A percentile compares a stretch with the other conserved stretches of the same genome.
Conservation (phyloP, 2,113 vertebrate species). For the Vulpes vulpes region DNA sequence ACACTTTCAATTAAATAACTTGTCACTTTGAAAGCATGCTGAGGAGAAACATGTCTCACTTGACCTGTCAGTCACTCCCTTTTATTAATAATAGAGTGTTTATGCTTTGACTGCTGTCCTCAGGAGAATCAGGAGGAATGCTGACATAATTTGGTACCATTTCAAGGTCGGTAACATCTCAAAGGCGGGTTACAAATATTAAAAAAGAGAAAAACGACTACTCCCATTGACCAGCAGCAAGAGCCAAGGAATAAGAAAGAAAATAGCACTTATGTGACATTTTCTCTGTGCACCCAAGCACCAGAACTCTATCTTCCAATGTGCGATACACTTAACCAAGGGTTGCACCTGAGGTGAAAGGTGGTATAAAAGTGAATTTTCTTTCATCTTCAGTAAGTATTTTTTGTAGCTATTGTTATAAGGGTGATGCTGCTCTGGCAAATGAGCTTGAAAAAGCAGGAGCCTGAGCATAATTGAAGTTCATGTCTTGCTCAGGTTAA, state of each 20-base stretch:
- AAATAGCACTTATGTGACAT: neutral
- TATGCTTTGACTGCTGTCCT: slow-evolving; percentile 23
- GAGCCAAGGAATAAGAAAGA: neutral
- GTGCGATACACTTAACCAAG: too few relatives aligned
- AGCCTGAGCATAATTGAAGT: neutral
- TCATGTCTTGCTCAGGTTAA: neutral
- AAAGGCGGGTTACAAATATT: neutral
- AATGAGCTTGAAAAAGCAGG: neutral
- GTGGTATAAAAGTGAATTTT: neutral
- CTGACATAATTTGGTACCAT: slow-evolving; percentile 13
- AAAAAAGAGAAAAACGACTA: neutral
- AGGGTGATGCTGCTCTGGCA: neutral
- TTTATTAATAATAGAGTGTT: slow-evolving; percentile 60
- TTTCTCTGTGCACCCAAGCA: neutral
- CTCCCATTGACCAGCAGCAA: neutral
- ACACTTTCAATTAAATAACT: slow-evolving; percentile 47
- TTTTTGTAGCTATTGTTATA: neutral
- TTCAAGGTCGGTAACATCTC: slow-evolving; percentile 53
- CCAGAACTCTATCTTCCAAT: neutral
- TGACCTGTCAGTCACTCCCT: slow-evolving; percentile 44
- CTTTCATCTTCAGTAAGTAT: neutral
- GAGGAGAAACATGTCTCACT: neutral
- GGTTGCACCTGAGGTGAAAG: neutral
- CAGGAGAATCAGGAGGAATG: neutral
- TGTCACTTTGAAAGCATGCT: neutral